Evolutionary conservation across 2,797 vertebrate species (phyloP), one percentile per base, ranked within the genome.

Genomic region (Sebastes steindachneri): DNA sequence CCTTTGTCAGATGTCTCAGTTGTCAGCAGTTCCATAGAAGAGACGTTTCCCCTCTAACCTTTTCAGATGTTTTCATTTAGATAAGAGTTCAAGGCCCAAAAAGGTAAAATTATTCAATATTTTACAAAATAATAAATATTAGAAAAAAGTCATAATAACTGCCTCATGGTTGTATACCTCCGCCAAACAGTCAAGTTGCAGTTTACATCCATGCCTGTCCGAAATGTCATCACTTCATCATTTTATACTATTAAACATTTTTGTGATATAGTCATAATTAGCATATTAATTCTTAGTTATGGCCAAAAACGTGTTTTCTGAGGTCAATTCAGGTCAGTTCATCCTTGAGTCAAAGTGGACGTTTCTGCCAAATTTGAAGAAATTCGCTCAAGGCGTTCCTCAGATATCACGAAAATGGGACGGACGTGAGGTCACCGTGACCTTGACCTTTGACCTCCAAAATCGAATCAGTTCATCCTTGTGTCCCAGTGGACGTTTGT

Each of bases 361-460:
- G 4, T 1, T 51, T 7, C 0, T 17, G 45, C 45, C 17, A 48
- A 48, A 48, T 48, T 48, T 48, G 45, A 48, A 53, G 48, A 53
- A 53, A 48, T 19, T 48, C 45, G 0, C 45, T 48, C 45, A 19
- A 19, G 45, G 45, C 4, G 6, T 48, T 8, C 7, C 45, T 19
- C 0, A 48, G 17, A 48, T 48, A 19, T 48, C 45, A 48, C 6
- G 5, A 41, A 41, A 41, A 48, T 2, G 17, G 0, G 45, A 48
- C 45, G 7, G 45, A 48, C 3, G 0, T 48, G 17, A 48, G 1
- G 45, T 48, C 45, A 19, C 17, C 0, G 1, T 19, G 45, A 48
- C 45, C 15, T 19, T 19, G 45, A 48, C 45, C 45, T 48, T 48
- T 48, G 45, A 48, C 45, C 45, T 48, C 45, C 45, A 48, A 48